Evolutionary conservation across 2,113 vertebrate genomes (phyloP), one percentile per base, ranked within the genome.

Genomic region (Globicephala melas): DNA sequence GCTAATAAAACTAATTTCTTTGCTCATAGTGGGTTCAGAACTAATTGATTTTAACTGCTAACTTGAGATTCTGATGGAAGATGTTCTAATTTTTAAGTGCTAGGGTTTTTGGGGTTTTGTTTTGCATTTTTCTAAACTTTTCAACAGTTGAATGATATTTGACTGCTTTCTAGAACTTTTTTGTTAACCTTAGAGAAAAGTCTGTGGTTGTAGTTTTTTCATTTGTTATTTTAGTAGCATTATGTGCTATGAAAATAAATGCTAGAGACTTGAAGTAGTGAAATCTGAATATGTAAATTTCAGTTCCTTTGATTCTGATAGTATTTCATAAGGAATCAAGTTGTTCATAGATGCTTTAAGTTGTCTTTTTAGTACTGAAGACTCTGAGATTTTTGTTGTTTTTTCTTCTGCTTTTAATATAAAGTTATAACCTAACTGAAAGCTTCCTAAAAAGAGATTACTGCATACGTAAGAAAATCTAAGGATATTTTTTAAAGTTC

Each of bases 21-120:
- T 62, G 31, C 7, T 68, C 60, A 55, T 28, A 87, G 38, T 53
- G 58, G 41, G 50, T 92, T 92, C 68, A 76, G 28, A 70, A 83
- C 33, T 68, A 76, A 92, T 70, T 92, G 77, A 88, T 70, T 92
- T 94, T 93, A 74, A 74, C 47, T 73, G 28, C 74, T 91, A 55
- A 87, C 44, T 91, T 55, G 58, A 80, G 33, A 80, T 68, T 70
- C 55, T 86, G 80, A 79, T 93, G 63, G 90, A 84, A 93, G n/a
- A 38, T 53, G 8, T 82, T 96, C 7, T 50, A 50, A 53, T 82
- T 81, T 71, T 68, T 87, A 41, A 94, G 53, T 68, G 26, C 21
- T 67, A 21, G 60, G 13, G 12, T 8, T 73, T 65, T 44, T 21
- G 0, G 5, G 31, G 14, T 26, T 60, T 58, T 82, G 23, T 26